Evolutionary conservation across 2,797 vertebrate species (phyloP).

Genomic region (Clamator glandarius): DNA sequence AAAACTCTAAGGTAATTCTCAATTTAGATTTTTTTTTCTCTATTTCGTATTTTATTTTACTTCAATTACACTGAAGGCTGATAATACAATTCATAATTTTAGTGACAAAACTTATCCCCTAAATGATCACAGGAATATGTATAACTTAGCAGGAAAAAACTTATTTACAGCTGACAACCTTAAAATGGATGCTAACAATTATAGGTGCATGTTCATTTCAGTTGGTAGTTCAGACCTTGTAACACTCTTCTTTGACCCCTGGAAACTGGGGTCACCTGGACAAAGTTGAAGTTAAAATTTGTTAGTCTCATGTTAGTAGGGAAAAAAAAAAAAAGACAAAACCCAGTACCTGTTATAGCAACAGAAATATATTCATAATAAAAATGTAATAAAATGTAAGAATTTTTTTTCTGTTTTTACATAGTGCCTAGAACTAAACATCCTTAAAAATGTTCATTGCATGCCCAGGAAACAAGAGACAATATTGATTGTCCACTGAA

Average conservation of each 20-base stretch:
- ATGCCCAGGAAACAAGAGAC: neutral
- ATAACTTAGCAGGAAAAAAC: neutral
- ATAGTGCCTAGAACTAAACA: neutral
- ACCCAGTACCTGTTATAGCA: neutral
- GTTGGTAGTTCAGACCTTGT: neutral
- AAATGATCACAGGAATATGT: neutral
- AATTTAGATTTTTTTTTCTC: neutral
- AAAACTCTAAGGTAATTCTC: neutral
- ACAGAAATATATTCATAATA: neutral
- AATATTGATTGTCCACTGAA: neutral
- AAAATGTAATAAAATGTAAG: neutral
- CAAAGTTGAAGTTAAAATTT: neutral
- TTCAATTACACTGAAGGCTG: neutral
- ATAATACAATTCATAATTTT: neutral
- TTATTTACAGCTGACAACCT: neutral
- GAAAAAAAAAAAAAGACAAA: too few relatives aligned
- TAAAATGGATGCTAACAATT: neutral
- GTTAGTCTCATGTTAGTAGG: fast-evolving
- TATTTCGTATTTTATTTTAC: neutral
- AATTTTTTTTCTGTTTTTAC: neutral
- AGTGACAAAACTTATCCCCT: neutral
- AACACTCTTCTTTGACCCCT: neutral
- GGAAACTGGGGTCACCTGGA: neutral
- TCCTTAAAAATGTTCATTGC: neutral
- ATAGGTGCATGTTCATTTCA: neutral